Base-by-base conservation (phyloP, 2,113 vertebrate species). In the Cygnus atratus region DNA sequence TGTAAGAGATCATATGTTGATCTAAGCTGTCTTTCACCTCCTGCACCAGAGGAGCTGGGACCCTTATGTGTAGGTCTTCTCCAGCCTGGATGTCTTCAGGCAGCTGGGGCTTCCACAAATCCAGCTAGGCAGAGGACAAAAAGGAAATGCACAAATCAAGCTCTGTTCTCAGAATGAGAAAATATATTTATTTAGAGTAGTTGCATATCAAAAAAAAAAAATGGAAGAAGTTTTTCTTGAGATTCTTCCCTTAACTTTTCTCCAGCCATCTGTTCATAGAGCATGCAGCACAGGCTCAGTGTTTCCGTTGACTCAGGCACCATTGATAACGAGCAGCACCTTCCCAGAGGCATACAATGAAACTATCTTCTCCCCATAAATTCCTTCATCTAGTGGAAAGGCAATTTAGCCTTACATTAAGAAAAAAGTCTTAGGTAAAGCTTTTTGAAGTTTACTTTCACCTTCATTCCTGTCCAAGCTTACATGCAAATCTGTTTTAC, bases 91-190 rank as follows among this genome's bases (percentile, higher is more conserved):
- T 96, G 13, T 94, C 90, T 91, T 96, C 90, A 57, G 89, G 85
- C 81, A 92, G 24, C 46, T 85, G 41, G 14, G 90, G 83, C 65
- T 90, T 92, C 94, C 96, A 95, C 21, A 95, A 91, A 80, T 94
- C 96, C 50, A 94, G 66, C 92, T 97, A 57, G 55, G 58, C 65
- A 93, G 58, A 81, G 17, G 55, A 87, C 71, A 94, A 88, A 71
- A 75, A 95, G 94, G 39, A 44, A 95, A 93, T 81, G 28, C 43
- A 84, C 5, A 46, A 35, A 92, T 95, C 50, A 73, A 70, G 39
- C 80, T 82, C 68, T 68, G 20, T 35, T 84, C 85, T 84, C 83
- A 71, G 59, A 94, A 79, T 22, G 6, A 80, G 31, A 90, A 87
- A 67, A 67, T 33, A 13, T 6, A 43, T 44, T 92, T 68, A 59